Evolutionary conservation across 2,797 vertebrate genomes (phyloP).

Genomic region (Gastrophryne carolinensis): DNA sequence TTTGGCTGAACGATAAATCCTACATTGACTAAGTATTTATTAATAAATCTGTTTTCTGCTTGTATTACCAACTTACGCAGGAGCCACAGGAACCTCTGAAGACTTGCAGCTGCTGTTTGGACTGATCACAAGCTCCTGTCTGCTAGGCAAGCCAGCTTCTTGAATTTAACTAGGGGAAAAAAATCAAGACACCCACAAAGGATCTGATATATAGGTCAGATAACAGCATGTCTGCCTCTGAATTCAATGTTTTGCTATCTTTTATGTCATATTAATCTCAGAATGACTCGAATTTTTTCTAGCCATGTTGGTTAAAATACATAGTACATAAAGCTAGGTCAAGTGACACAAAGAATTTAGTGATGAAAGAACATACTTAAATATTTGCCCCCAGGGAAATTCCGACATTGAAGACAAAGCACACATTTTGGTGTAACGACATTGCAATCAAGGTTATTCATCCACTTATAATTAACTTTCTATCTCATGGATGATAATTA

Average conservation of each 20-base stretch:
- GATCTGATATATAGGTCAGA: conserved; percentile 41
- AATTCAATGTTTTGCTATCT: not conserved
- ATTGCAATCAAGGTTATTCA: too few relatives aligned
- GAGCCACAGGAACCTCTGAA: not conserved
- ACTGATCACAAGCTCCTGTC: not conserved
- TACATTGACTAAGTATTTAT: not conserved
- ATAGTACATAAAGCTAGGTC: not conserved
- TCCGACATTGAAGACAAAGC: too few relatives aligned
- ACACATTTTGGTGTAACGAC: too few relatives aligned
- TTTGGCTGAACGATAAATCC: not conserved
- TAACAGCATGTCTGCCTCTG: not conserved
- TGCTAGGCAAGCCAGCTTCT: not conserved
- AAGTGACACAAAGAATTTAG: too few relatives aligned
- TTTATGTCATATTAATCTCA: not conserved
- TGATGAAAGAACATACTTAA: too few relatives aligned
- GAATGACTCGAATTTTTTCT: not conserved
- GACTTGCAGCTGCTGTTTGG: not conserved
- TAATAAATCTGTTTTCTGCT: not conserved
- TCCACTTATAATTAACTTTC: too few relatives aligned
- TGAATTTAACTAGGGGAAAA: conserved; percentile 15
- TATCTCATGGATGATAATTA: too few relatives aligned
- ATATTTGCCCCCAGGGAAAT: too few relatives aligned
- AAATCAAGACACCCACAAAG: conserved; percentile 32
- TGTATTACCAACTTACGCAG: not conserved
- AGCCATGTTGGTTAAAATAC: not conserved